phyloP scores from a whole-genome alignment of 2,888 invertebrate species.

The Microplitis deprimator region DNA sequence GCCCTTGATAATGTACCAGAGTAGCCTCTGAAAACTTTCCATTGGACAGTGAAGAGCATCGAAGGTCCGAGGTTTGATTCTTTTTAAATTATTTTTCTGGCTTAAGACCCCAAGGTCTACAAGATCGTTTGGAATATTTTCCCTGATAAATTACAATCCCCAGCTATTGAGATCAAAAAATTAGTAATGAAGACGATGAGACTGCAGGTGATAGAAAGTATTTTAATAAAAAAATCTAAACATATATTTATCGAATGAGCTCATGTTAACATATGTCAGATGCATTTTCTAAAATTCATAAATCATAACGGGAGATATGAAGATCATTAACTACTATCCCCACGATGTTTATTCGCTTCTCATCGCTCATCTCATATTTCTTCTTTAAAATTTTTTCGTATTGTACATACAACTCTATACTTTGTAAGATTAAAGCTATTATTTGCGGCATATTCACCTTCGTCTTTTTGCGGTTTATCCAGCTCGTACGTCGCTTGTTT shows the following conservation, averaged over 20 bases:
- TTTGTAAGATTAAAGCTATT: constrained; percentile 29
- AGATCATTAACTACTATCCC: constrained; percentile 34
- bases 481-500: constrained; percentile 17
- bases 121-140: background rate
- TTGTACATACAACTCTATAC: background rate
- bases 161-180: background rate
- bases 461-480: constrained; percentile 17
- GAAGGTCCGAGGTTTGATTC: background rate
- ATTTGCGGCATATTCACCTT: constrained; percentile 40
- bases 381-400: constrained; percentile 8
- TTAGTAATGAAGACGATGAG: background rate
- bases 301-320: constrained; percentile 35
- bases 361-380: constrained; percentile 8
- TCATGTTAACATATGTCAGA: background rate
- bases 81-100: background rate
- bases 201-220: background rate
- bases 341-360: constrained; percentile 12
- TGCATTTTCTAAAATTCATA: constrained; percentile 25
- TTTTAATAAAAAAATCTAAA: background rate
- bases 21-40: background rate
- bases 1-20: constrained; percentile 8
- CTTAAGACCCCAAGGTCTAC: background rate
- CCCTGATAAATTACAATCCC: background rate
- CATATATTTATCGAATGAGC: background rate
- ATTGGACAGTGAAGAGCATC: background rate